Conservation (phyloP, 2,113 vertebrate species). For the Microtus oregoni region DNA sequence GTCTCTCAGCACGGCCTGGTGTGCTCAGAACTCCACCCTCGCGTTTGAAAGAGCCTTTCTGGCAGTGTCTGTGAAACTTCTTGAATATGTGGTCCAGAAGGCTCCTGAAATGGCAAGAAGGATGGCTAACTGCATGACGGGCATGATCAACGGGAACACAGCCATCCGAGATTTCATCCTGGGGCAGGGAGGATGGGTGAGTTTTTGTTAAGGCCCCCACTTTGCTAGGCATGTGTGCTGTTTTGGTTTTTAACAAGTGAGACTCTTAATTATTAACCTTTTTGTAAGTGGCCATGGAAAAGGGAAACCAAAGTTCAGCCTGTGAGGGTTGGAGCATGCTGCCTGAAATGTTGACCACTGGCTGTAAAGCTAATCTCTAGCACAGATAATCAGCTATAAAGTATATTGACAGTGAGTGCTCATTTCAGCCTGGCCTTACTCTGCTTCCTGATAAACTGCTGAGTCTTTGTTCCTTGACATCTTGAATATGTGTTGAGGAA, state of each 20-base stretch:
- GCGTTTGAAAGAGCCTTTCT: conserved; percentile 79
- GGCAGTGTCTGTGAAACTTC: conserved; percentile 77
- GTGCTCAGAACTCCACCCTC: conserved; percentile 66
- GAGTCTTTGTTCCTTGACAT: conserved; percentile 7
- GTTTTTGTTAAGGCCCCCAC: conserved; percentile 2
- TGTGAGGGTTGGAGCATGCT: neutral
- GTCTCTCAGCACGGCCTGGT: conserved; percentile 73
- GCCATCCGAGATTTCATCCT: conserved; percentile 77
- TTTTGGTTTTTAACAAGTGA: neutral
- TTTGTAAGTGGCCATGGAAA: conserved; percentile 9
- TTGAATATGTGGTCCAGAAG: neutral
- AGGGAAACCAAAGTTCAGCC: neutral
- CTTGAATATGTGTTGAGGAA: neutral
- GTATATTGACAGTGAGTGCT: neutral
- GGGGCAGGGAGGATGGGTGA: conserved; percentile 83
- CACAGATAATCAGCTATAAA: neutral
- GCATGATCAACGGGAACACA: conserved; percentile 70
- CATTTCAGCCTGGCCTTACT: neutral
- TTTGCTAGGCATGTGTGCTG: neutral
- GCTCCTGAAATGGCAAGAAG: rapidly evolving
- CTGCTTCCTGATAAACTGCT: neutral
- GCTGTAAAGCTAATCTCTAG: neutral
- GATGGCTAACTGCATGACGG: neutral
- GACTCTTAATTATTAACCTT: conserved; percentile 4
- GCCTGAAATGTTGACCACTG: neutral